Evolutionary conservation across 2,113 vertebrate genomes (phyloP), one percentile per base, ranked within the genome.

Genomic region (Triplophysa dalaica): DNA sequence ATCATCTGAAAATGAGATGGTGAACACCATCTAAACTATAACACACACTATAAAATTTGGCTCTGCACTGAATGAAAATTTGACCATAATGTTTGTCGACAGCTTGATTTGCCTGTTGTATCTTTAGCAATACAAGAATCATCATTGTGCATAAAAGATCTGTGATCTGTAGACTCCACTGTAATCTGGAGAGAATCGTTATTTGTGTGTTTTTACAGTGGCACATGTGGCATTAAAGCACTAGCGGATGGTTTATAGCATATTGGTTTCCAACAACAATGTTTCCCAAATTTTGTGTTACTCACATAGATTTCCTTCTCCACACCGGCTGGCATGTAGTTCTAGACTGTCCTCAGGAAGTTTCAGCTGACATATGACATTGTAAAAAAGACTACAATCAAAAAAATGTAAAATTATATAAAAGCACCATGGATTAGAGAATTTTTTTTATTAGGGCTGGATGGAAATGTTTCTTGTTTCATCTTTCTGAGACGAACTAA

Each of bases 101-200:
- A 64, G 14, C 16, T 33, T 64, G 24, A 63, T 16, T 63, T 17
- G 61, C 24, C 61, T 29, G 61, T 63, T 63, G 61, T 63, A 63
- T 33, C 24, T 1, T 63, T 13, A 26, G 22, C 8, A 63, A 63
- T 63, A 63, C 24, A 29, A 63, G 24, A 33, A 26, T 13, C 17
- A 65, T 65, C 63, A 19, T 65, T 33, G 29, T 11, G 17, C 26
- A n/a, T 8, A 65, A 9, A 65, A n/a, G n/a, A n/a, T n/a, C n/a
- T n/a, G n/a, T n/a, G n/a, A n/a, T n/a, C n/a, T n/a, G 63, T 26
- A 65, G 29, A 65, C 29, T 38, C 63, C 63, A 65, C 63, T 65
- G 63, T 65, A 38, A 65, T 65, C 29, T 41, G 29, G 7, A 65
- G 2, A 65, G 29, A 65, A 65, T 65, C 33, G 1, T 24, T 24